These are phyloP conservation scores for Montipora sp. DNA, from an alignment of 64 coral and sea anemone species.

Conservation along the genomic window DNA sequence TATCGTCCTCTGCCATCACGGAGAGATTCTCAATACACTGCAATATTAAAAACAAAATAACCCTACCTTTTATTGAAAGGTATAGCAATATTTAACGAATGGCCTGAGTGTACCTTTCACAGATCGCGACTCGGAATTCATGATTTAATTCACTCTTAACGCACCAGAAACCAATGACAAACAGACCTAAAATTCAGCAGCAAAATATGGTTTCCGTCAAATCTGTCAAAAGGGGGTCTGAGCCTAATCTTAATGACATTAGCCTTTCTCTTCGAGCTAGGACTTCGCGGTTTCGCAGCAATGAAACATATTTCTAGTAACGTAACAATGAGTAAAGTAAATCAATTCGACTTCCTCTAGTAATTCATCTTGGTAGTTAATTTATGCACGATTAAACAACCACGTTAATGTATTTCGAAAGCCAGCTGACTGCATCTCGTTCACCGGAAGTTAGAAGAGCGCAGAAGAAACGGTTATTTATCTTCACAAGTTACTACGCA, in stretches of 20 bases:
- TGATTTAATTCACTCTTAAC: too few species aligned
- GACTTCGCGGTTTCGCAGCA: neutral
- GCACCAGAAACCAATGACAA: too few species aligned
- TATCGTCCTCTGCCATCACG: slow-evolving; percentile 77
- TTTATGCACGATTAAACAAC: slow-evolving; percentile 19
- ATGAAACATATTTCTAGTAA: neutral
- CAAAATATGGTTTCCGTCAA: too few species aligned
- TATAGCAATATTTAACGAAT: too few species aligned
- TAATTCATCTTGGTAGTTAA: neutral
- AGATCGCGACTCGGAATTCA: too few species aligned
- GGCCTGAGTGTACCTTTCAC: too few species aligned
- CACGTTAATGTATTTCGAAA: slow-evolving; percentile 4
- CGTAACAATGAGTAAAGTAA: neutral
- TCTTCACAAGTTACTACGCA: neutral
- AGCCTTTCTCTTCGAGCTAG: neutral
- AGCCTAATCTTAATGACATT: too few species aligned
- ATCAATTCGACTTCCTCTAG: slow-evolving; percentile 3
- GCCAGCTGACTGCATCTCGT: slow-evolving; percentile 32
- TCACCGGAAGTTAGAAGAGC: neutral
- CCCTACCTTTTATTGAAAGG: neutral
- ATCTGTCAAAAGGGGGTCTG: too few species aligned
- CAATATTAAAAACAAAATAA: neutral
- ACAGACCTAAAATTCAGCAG: too few species aligned
- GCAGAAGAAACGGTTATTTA: neutral
- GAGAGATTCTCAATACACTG: slow-evolving; percentile 97